phyloP scores from a whole-genome alignment of 2,113 vertebrate genomes.

The Oenanthe melanoleuca region DNA sequence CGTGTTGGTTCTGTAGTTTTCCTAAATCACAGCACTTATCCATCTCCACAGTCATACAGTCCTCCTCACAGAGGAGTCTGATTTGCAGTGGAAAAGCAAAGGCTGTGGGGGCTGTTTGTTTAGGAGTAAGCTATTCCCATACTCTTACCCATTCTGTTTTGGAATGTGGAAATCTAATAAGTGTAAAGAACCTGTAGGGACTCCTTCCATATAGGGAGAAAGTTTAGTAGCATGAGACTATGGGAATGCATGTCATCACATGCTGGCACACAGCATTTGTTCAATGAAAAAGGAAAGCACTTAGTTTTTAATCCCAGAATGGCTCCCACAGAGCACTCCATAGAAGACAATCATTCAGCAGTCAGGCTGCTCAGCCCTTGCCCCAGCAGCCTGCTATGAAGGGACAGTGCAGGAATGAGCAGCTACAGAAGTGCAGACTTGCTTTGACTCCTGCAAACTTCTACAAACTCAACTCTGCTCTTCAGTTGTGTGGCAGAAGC shows the following conservation, averaged over 20 bases:
- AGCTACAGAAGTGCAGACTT: neutral
- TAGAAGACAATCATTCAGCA: neutral
- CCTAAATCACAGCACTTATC: neutral
- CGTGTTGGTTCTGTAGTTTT: neutral
- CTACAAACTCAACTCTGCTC: neutral
- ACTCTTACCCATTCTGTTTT: neutral
- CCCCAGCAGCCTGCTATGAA: accelerated
- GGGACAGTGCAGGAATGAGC: too few relatives aligned
- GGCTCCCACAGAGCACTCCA: neutral
- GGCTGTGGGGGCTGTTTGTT: neutral
- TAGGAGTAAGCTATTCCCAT: neutral
- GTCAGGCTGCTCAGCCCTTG: neutral
- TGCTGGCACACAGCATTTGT: neutral
- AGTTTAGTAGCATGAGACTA: neutral
- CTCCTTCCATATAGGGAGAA: neutral
- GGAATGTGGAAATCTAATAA: neutral
- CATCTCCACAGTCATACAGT: neutral
- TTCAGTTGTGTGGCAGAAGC: accelerated
- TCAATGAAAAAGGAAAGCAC: neutral
- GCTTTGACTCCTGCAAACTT: neutral
- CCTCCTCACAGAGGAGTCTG: neutral
- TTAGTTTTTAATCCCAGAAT: neutral
- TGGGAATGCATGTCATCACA: neutral
- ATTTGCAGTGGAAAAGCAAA: neutral
- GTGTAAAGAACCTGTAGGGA: neutral